Evolutionary conservation across 2,113 vertebrate genomes (phyloP).

Genomic region (Myiopsitta monachus): DNA sequence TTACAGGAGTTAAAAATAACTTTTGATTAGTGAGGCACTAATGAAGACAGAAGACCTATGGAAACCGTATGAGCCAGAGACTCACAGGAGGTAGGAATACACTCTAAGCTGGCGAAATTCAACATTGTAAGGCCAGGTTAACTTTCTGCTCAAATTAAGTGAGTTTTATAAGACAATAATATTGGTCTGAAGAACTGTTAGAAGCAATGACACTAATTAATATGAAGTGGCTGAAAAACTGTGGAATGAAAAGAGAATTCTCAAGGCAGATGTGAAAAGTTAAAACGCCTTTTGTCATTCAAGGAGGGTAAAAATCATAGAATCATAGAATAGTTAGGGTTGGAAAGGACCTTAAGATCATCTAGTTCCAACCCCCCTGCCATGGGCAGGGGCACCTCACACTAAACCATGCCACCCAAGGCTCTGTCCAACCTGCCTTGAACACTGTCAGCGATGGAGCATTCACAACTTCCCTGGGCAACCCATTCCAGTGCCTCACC

Average conservation of each 20-base stretch:
- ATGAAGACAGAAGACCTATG: background rate
- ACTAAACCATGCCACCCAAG: no score
- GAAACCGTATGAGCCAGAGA: background rate
- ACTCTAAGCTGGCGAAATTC: background rate
- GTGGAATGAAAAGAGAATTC: background rate
- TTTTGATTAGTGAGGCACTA: background rate
- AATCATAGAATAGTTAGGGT: no score
- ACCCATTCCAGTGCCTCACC: no score
- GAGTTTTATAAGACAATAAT: background rate
- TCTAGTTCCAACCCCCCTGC: no score
- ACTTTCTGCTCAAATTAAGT: background rate
- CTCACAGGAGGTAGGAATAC: background rate
- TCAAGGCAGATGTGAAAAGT: background rate
- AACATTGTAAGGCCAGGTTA: background rate
- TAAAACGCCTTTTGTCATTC: background rate
- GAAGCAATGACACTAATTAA: background rate
- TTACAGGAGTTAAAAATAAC: background rate
- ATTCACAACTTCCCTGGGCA: no score
- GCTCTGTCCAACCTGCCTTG: no score
- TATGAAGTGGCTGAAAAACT: background rate
- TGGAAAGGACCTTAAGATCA: no score
- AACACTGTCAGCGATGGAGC: no score
- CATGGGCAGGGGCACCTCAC: no score
- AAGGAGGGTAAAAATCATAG: background rate
- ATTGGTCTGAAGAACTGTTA: background rate